phyloP scores from a whole-genome alignment of 1,140 invertebrate species.

The Vanessa atalanta region DNA sequence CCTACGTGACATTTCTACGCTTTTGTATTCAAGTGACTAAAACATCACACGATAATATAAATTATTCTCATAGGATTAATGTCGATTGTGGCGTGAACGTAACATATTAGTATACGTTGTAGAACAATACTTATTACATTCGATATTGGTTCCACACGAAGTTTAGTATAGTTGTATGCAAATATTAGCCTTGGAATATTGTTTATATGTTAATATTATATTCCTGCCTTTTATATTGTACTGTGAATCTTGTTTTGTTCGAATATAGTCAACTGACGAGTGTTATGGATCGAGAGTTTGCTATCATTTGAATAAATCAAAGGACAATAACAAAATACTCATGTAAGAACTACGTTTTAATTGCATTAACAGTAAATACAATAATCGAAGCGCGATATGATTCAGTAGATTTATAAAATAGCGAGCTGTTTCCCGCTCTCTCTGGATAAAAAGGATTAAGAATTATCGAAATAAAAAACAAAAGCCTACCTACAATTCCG shows the following conservation, averaged over 20 bases:
- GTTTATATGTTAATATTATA: conserved; percentile 3
- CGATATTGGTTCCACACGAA: conserved; percentile 9
- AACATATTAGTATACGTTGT: conserved; percentile 6
- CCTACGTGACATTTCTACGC: neutral
- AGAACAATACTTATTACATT: conserved; percentile 15
- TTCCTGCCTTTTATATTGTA: neutral
- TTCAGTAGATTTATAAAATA: too few relatives aligned
- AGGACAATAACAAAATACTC: too few relatives aligned
- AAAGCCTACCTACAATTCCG: too few relatives aligned
- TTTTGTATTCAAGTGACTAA: neutral
- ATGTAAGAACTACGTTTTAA: too few relatives aligned
- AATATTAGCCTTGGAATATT: conserved; percentile 1
- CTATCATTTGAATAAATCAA: too few relatives aligned
- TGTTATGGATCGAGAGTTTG: neutral
- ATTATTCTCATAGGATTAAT: conserved; percentile 2
- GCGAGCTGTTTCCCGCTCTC: too few relatives aligned
- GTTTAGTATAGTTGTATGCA: neutral
- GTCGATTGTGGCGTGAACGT: neutral
- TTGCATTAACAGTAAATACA: too few relatives aligned
- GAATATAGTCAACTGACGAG: neutral
- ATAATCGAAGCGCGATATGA: too few relatives aligned
- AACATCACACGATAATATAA: neutral
- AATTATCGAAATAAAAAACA: too few relatives aligned
- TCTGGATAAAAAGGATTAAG: too few relatives aligned
- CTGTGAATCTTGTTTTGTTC: conserved; percentile 1